Evolutionary conservation across 2,888 invertebrate genomes (phyloP).

Genomic region (Boloria selene): DNA sequence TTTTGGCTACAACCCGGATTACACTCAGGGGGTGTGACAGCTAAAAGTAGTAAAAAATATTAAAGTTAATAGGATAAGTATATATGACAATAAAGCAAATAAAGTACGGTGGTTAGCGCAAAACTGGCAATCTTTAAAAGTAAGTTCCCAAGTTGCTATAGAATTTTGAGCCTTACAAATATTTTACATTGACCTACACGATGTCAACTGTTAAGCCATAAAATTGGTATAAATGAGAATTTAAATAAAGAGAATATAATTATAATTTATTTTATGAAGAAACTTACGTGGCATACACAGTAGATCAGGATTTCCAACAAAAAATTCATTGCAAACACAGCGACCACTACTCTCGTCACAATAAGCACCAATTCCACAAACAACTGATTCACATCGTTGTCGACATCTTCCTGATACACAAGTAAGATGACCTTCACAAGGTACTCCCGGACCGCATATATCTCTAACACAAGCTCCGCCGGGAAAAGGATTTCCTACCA

Average conservation of each 20-base stretch:
- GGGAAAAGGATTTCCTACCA: constrained; percentile 94
- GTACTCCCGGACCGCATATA: constrained; percentile 88
- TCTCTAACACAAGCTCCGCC: constrained; percentile 93
- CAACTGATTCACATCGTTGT: constrained; percentile 92
- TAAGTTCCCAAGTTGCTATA: too few relatives aligned
- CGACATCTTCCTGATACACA: constrained; percentile 95
- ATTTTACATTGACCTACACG: too few relatives aligned
- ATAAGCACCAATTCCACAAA: constrained; percentile 94
- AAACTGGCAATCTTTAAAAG: too few relatives aligned
- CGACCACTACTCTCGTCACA: constrained; percentile 91
- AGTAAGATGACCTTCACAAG: constrained; percentile 89
- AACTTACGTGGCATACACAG: constrained; percentile 95
- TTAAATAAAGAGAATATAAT: too few relatives aligned
- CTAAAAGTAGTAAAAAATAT: constrained; percentile 67
- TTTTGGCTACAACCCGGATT: constrained; percentile 90
- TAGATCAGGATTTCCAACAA: constrained; percentile 93
- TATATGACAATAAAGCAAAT: too few relatives aligned
- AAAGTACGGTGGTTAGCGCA: too few relatives aligned
- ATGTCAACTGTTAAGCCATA: too few relatives aligned
- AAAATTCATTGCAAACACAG: constrained; percentile 93
- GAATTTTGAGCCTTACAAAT: too few relatives aligned
- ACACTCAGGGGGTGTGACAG: constrained; percentile 89
- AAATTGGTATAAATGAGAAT: too few relatives aligned
- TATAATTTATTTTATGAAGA: too few relatives aligned
- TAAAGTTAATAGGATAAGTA: constrained; percentile 7